Percentiles rank a stretch among this genome's conserved stretches.
These are phyloP conservation scores for Galago senegalensis DNA, from an alignment of 2,797 vertebrate genomes.

Conservation along the genomic window DNA sequence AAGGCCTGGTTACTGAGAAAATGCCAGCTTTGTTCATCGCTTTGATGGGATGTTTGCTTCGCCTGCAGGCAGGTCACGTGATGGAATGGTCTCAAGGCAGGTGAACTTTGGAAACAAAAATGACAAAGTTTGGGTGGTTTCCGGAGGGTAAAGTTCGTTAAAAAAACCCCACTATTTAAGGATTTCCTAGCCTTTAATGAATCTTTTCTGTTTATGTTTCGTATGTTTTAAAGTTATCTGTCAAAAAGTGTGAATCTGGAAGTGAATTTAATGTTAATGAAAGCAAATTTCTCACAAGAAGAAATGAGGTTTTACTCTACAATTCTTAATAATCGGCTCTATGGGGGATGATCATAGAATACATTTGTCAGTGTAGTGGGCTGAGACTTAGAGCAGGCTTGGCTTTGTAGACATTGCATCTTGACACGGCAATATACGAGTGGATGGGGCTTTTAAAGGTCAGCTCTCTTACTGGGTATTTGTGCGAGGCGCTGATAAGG, in stretches of 20 bases:
- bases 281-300: slow-evolving; percentile 40
- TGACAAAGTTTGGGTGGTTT: neutral
- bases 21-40: neutral
- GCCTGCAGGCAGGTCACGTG: neutral
- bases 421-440: neutral
- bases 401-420: neutral
- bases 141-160: neutral
- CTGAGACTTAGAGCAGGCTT: neutral
- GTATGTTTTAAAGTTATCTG: slow-evolving; percentile 33
- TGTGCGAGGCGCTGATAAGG: neutral
- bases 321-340: neutral
- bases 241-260: slow-evolving; percentile 39
- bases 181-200: neutral
- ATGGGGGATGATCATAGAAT: neutral
- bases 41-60: neutral
- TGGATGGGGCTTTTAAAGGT: neutral
- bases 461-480: neutral
- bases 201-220: slow-evolving; percentile 25
- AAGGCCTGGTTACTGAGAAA: slow-evolving; percentile 8
- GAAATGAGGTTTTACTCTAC: neutral
- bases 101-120: slow-evolving; percentile 52
- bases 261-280: slow-evolving; percentile 62
- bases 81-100: neutral
- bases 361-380: neutral
- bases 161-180: neutral